A percentile compares a stretch with the other conserved stretches of the same genome.
Evolutionary conservation across 2,888 invertebrate species (phyloP).

Genomic region (Drosophila emarginata): DNA sequence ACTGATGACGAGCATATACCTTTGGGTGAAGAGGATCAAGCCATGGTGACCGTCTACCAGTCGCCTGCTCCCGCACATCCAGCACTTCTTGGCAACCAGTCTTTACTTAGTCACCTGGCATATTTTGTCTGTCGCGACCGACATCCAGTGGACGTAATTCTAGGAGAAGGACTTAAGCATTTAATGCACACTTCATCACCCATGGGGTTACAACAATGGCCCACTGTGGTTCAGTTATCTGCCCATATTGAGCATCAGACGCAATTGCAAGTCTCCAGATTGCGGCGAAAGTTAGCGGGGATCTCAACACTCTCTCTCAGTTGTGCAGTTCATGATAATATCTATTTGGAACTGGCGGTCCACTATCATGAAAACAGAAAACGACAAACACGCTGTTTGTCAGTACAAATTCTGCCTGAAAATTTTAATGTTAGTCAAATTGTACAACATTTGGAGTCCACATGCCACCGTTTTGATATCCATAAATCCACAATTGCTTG

Average conservation of each 20-base stretch:
- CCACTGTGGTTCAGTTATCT: slow-evolving; percentile 34
- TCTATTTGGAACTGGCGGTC: slow-evolving; percentile 39
- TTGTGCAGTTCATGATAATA: slow-evolving; percentile 35
- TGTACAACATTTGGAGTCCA: slow-evolving; percentile 44
- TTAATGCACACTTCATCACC: slow-evolving; percentile 38
- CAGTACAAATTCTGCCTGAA: slow-evolving; percentile 35
- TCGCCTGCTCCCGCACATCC: slow-evolving; percentile 6
- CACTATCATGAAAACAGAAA: slow-evolving; percentile 45
- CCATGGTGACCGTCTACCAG: neutral
- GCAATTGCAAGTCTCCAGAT: slow-evolving; percentile 12
- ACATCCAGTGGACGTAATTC: slow-evolving; percentile 37
- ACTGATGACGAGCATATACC: slow-evolving; percentile 6
- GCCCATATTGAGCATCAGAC: slow-evolving; percentile 33
- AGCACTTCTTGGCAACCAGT: slow-evolving; percentile 4
- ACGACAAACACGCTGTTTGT: slow-evolving; percentile 30
- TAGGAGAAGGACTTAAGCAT: slow-evolving; percentile 48
- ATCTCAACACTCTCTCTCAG: slow-evolving; percentile 42
- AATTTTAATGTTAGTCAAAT: slow-evolving; percentile 32
- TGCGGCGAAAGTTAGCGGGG: slow-evolving; percentile 31
- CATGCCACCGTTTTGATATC: slow-evolving; percentile 49
- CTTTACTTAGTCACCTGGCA: slow-evolving; percentile 27
- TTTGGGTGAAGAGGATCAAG: slow-evolving; percentile 11
- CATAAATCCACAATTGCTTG: slow-evolving; percentile 47
- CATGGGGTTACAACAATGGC: slow-evolving; percentile 15
- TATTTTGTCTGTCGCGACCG: slow-evolving; percentile 54